Evolutionary conservation across 2,797 vertebrate genomes (phyloP), one percentile per base, ranked within the genome.

Genomic region (Acanthiza pusilla): DNA sequence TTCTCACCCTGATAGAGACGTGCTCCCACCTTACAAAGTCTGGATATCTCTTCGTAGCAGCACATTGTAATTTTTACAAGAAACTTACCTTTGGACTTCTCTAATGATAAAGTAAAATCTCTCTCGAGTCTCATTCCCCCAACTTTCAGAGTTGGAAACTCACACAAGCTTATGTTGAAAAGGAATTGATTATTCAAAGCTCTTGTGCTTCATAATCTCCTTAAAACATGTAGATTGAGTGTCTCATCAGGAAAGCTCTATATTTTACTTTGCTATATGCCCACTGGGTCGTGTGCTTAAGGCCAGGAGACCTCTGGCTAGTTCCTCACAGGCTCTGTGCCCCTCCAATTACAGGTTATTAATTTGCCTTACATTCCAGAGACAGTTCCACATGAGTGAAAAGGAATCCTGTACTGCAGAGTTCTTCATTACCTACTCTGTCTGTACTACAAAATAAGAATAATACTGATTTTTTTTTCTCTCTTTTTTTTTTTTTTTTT

Each of bases 101-200:
- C 55, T 94, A 91, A 94, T 92, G 94, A 81, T 96, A 88, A 88
- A 95, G 91, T 95, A 93, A 97, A 95, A 88, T 40, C 87, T 95
- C 95, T 96, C 90, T 60, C 11, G 95, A 93, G 96, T 50, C 80
- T 94, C 77, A 58, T 96, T 96, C 71, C 57, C 61, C 54, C 88
- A 89, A 84, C 92, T 95, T 91, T 57, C 85, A n/a, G 90, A 96
- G 85, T 43, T 91, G 85, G 73, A 95, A 95, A 93, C 88, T 89
- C 88, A 42, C 75, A 75, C 45, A 47, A 68, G 66, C 91, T 94
- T 61, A 89, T 67, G 95, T 88, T 96, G 95, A 93, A 95, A 96
- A 93, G 88, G 90, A 96, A 96, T 86, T 94, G 87, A 94, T 96
- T 94, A 96, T 91, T 94, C 93, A 95, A 90, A 94, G 88, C 88